phyloP scores from a whole-genome alignment of 2,888 invertebrate species.

The Marasmarcha lunaedactyla region DNA sequence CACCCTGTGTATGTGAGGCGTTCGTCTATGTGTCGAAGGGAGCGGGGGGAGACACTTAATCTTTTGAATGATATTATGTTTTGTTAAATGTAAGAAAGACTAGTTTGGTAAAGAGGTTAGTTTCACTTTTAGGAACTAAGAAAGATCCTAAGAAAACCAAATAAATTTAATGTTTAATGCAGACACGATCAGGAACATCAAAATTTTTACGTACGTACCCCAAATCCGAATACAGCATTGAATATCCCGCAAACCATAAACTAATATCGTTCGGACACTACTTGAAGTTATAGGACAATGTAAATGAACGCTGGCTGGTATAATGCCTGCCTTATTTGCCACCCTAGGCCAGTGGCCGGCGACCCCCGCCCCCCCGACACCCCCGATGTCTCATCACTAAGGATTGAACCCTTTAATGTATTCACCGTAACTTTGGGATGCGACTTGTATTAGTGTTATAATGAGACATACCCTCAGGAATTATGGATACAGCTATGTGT shows the following conservation, averaged over 20 bases:
- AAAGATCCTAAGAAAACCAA: no score
- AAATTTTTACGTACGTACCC: no score
- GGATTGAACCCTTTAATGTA: constrained; percentile 71
- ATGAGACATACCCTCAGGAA: constrained; percentile 69
- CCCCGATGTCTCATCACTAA: constrained; percentile 68
- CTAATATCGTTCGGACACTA: constrained; percentile 69
- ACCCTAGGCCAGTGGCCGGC: constrained; percentile 52
- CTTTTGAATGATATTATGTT: no score
- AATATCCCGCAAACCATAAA: constrained; percentile 47
- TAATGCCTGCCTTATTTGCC: constrained; percentile 67
- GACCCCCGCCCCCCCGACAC: constrained; percentile 34
- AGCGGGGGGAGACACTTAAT: constrained; percentile 18
- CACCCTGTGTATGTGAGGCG: constrained; percentile 33
- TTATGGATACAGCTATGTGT: constrained; percentile 63
- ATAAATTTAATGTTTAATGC: no score
- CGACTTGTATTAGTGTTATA: constrained; percentile 71
- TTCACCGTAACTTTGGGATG: constrained; percentile 70
- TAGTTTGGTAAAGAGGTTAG: no score
- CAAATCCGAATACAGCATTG: no score
- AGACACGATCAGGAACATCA: no score
- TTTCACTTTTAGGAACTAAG: no score
- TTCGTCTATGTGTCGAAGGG: constrained; percentile 43
- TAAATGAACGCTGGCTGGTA: constrained; percentile 71
- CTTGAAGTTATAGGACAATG: constrained; percentile 72
- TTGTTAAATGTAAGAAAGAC: no score